A percentile compares a stretch with the other conserved stretches of the same genome.
Evolutionary conservation across 2,113 vertebrate genomes (phyloP).

Genomic region (Martes martes): DNA sequence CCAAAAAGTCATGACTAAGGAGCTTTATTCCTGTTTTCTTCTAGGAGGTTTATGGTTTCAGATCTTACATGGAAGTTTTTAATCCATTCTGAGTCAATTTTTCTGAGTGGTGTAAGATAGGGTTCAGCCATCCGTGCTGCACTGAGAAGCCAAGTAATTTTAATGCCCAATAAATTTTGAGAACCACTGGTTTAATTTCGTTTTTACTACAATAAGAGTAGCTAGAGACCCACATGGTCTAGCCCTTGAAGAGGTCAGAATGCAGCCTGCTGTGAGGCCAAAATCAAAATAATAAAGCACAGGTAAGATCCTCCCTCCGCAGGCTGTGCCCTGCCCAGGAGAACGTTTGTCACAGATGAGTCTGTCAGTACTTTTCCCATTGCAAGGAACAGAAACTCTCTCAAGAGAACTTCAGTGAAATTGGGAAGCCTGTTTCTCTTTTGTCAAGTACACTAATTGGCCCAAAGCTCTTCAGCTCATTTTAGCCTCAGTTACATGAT

Average conservation of each 20-base stretch:
- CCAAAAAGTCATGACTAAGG: background rate
- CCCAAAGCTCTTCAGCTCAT: background rate
- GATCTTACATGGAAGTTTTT: background rate
- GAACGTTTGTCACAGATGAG: background rate
- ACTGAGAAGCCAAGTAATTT: background rate
- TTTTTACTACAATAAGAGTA: background rate
- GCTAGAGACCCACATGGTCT: background rate
- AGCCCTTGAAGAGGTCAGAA: background rate
- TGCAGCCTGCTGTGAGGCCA: background rate
- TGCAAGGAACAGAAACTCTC: background rate
- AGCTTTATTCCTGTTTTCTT: background rate
- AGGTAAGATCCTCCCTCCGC: background rate
- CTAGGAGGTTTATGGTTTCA: background rate
- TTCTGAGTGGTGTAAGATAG: background rate
- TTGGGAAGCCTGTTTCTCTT: background rate
- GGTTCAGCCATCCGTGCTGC: background rate
- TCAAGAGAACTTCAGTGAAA: background rate
- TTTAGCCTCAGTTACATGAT: background rate
- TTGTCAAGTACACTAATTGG: background rate
- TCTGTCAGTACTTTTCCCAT: background rate
- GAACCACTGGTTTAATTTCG: background rate
- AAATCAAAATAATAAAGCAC: background rate
- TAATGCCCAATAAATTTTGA: background rate
- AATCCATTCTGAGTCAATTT: background rate
- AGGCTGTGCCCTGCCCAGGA: background rate